Evolutionary conservation across 2,113 vertebrate species (phyloP).

Genomic region (Galbula dea): DNA sequence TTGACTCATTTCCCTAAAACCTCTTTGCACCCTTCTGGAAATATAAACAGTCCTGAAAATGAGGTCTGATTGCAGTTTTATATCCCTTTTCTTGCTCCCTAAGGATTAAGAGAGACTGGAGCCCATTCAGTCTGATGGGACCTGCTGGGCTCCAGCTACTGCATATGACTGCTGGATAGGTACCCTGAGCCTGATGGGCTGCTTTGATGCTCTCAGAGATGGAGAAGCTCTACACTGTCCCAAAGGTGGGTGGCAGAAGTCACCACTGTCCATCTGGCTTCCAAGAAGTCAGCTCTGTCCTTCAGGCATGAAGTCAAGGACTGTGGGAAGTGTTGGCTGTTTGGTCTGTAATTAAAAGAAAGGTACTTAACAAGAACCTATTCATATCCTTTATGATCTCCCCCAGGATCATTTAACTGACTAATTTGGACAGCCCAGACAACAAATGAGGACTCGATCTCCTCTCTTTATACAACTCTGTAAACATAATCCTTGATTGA

Average conservation of each 20-base stretch:
- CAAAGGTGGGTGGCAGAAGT: background rate
- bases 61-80: background rate
- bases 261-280: background rate
- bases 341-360: slow-evolving; percentile 80
- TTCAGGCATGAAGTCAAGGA: slow-evolving; percentile 55
- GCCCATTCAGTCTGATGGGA: background rate
- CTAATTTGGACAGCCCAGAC: slow-evolving; percentile 71
- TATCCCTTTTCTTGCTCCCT: background rate
- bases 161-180: background rate
- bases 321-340: slow-evolving; percentile 49
- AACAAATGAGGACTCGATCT: slow-evolving; percentile 74
- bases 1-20: background rate
- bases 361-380: slow-evolving; percentile 72
- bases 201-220: background rate
- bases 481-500: slow-evolving; percentile 84
- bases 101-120: background rate
- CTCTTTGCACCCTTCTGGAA: background rate
- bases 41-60: accelerated
- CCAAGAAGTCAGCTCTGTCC: slow-evolving; percentile 29
- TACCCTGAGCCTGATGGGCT: background rate
- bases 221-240: background rate
- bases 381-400: slow-evolving; percentile 73
- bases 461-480: slow-evolving; percentile 73
- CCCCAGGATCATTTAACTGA: slow-evolving; percentile 76
- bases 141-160: background rate